Conservation (phyloP, 2,113 vertebrate species). For the Sminthopsis crassicaudata region DNA sequence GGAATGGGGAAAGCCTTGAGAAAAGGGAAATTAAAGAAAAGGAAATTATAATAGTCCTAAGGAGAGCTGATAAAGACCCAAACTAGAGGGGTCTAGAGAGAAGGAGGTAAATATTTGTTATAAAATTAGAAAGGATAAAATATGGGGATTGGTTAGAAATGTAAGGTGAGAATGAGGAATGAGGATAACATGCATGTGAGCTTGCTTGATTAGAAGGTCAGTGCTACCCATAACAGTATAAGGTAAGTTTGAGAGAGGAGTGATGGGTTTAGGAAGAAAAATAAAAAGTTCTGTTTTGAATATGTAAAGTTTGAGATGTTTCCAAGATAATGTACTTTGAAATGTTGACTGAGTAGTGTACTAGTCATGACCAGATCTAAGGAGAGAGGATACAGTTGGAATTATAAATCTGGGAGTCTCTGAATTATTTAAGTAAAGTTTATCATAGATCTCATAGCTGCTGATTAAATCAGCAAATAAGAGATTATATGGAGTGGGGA, state of each 20-base stretch:
- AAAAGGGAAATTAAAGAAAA: background rate
- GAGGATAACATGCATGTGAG: background rate
- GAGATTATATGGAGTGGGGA: background rate
- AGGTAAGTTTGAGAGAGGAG: background rate
- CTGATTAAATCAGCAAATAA: background rate
- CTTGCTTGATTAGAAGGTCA: background rate
- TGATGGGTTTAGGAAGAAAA: background rate
- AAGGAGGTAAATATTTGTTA: background rate
- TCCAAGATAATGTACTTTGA: background rate
- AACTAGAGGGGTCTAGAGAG: background rate
- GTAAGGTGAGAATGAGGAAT: background rate
- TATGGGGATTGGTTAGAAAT: background rate
- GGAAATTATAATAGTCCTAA: background rate
- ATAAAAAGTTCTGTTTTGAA: background rate
- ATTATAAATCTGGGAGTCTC: background rate
- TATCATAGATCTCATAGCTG: background rate
- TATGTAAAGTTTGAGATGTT: background rate
- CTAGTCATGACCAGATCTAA: background rate
- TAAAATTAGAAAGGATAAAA: background rate
- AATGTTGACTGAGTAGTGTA: background rate
- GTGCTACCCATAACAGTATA: background rate
- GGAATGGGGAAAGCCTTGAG: background rate
- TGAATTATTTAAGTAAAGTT: background rate
- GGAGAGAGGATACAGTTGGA: background rate
- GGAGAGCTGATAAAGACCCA: background rate